Base-by-base conservation (phyloP, 2,888 invertebrate species). In the Myathropa florea region DNA sequence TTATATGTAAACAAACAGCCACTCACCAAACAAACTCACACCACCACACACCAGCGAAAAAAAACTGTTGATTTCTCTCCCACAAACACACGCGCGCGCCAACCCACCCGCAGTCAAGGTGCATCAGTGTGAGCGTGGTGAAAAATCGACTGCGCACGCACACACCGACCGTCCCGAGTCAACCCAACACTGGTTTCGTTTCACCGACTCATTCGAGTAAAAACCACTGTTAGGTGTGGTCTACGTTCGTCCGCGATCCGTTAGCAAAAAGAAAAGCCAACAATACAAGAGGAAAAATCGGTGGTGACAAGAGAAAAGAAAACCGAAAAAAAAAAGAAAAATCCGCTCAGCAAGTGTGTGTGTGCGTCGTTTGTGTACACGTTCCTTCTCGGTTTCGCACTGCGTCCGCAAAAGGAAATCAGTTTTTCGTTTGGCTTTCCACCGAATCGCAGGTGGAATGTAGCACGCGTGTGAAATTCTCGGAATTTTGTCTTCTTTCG, bases 181-280 rank as follows among this genome's bases (percentile, higher is more conserved):
- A 61, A 83, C 70, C 83, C 77, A 64, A 46, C 75, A 78, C 21
- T 18, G 36, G 18, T 53, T 33, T 60, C 46, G 57, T 75, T 57
- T 83, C 78, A 79, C 75, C 70, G 71, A 81, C 67, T 86, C 86
- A 86, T 79, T 86, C 86, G 86, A 86, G 86, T 86, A 75, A 65
- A 83, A 78, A 64, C 75, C 79, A 65, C 61, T 53, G 78, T 26
- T 39, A 39, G 61, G 79, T 65, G 61, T 24, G 78, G 86, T 78
- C 26, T 55, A 75, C 86, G 86, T 79, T 79, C n/a, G 78, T 65
- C 26, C 28, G 83, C 75, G 75, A 24, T 68, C 70, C 82, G 77
- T 60, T 39, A 68, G 39, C 12, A 76, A 60, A 68, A 23, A 63
- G 57, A 59, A 60, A 59, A 63, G 30, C 33, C 46, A 30, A 64